Base-by-base conservation (phyloP, 2,113 vertebrate genomes). In the Oreotragus oreotragus region DNA sequence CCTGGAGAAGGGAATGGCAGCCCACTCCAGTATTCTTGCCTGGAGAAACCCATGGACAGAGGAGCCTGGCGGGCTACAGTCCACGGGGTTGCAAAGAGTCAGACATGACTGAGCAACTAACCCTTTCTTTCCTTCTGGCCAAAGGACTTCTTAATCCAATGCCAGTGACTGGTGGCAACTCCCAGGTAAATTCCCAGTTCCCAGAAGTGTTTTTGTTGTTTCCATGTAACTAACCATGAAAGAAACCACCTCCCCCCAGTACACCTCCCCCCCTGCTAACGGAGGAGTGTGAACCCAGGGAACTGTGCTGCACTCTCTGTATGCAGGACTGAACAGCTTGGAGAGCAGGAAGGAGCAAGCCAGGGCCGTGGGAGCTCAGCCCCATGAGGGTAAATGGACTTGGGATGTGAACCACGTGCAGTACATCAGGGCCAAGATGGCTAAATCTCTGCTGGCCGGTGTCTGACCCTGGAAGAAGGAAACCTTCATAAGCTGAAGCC, bases 321-420 rank as follows among this genome's bases (percentile, higher is more conserved):
- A 12, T 49, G 86, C 66, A 84, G 83, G 73, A 66, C 85, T 47
- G 94, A 97, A 95, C 95, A 98, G 93, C 94, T 96, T 0, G 84
- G 96, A 96, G 85, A 62, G 73, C 86, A 92, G 94, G 87, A 97
- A 97, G 76, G 91, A 95, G 39, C 17, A 79, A 98, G 97, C 53
- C 6, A 19, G 70, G 96, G 90, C 64, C 76, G 90, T 98, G 97
- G 92, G 96, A 98, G 80, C 39, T 94, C 39, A 58, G 92, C 73
- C 81, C 49, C 47, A 84, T 14, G 30, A 97, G 97, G 98, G 97
- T 94, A 97, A 98, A 93, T 0, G 80, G 90, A 91, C 70, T 88
- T 94, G 97, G 98, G 98, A 89, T 94, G 94, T 79, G 96, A 98
- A 96, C 96, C 98, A 98, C 98, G 94, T 98, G 98, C 96, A 98